phyloP scores from a whole-genome alignment of 2,113 vertebrate species.

The Cygnus buccinator region DNA sequence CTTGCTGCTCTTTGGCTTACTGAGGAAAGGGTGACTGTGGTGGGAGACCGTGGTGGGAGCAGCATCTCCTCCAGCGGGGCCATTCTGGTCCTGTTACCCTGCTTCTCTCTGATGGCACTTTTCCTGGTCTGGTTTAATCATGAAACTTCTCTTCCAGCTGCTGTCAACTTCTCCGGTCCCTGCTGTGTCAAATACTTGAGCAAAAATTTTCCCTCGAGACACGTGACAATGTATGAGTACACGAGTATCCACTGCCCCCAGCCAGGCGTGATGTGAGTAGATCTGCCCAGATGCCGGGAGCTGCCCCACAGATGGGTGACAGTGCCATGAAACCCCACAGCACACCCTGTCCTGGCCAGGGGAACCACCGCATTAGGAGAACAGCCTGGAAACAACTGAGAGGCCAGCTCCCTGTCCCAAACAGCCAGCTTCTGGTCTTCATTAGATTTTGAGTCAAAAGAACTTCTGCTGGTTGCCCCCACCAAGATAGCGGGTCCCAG shows the following conservation, averaged over 20 bases:
- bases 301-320: neutral
- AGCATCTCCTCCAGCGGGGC: neutral
- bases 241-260: neutral
- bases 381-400: neutral
- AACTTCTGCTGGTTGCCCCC: neutral
- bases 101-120: neutral
- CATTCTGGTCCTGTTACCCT: neutral
- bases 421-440: neutral
- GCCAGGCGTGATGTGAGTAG: slow-evolving; percentile 19
- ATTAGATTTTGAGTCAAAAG: neutral
- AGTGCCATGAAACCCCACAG: neutral
- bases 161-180: neutral
- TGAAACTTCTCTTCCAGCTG: neutral
- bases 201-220: rapidly evolving
- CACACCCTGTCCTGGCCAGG: neutral
- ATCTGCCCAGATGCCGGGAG: neutral
- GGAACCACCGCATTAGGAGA: neutral
- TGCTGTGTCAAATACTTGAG: rapidly evolving
- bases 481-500: neutral
- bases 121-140: neutral
- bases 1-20: neutral
- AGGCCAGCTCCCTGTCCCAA: neutral
- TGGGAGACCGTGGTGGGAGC: neutral
- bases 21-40: neutral
- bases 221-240: neutral